A percentile compares a stretch with the other conserved stretches of the same genome.
These are phyloP conservation scores for Anolis apletophallus DNA, from an alignment of 2,797 vertebrate genomes.

Conservation along the genomic window DNA sequence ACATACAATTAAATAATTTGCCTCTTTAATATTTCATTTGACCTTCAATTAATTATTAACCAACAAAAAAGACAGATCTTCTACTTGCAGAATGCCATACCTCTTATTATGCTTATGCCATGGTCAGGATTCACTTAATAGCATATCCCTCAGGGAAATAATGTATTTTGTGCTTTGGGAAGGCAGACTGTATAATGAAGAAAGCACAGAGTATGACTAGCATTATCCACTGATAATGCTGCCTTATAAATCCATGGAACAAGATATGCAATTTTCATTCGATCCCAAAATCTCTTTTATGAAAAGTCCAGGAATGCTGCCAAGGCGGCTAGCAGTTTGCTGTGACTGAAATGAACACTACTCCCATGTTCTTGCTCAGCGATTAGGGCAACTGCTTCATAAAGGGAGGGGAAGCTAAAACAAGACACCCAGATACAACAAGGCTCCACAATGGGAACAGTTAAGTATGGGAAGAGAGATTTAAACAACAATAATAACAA, in stretches of 20 bases:
- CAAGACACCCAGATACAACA: fast-evolving
- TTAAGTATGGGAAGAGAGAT: neutral
- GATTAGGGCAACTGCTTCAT: neutral
- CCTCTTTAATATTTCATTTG: constrained; percentile 65
- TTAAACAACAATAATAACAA: neutral
- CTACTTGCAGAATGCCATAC: neutral
- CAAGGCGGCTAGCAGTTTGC: neutral
- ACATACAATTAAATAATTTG: constrained; percentile 43
- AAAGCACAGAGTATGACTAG: constrained; percentile 36
- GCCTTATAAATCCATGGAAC: constrained; percentile 13
- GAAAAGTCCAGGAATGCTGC: constrained; percentile 19
- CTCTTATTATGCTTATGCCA: neutral
- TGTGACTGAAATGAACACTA: fast-evolving
- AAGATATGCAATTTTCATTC: constrained; percentile 12
- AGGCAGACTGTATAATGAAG: constrained; percentile 18
- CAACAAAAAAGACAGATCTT: constrained; percentile 37
- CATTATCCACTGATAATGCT: constrained; percentile 8
- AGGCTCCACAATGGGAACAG: neutral
- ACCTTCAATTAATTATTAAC: constrained; percentile 64
- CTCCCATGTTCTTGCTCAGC: fast-evolving
- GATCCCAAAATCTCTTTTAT: constrained; percentile 19
- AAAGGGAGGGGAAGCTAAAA: neutral
- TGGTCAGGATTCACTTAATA: constrained; percentile 27
- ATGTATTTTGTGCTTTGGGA: constrained; percentile 3
- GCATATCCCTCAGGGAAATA: constrained; percentile 32